Base-by-base conservation (phyloP, 2,888 invertebrate genomes). In the Nymphalis urticae region DNA sequence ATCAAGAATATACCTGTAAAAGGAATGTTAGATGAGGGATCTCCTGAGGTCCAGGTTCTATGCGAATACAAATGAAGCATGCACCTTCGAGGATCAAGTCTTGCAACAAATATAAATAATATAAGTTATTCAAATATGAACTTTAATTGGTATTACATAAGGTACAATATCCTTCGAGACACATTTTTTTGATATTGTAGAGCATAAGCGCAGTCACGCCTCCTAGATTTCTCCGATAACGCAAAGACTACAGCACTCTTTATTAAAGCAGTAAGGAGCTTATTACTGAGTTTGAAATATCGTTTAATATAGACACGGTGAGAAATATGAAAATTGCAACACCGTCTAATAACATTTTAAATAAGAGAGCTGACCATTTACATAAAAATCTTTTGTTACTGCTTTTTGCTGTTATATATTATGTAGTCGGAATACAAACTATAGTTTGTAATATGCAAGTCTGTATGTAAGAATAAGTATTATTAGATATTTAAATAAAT, bases 11-110 rank as follows among this genome's bases (percentile, higher is more conserved):
- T 77, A 77, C 77, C 76, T 76, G 77, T 77, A 80, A 79, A 80
- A 78, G 78, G 81, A 81, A 81, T 81, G 72, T 70, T 65, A 74
- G 72, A 80, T 80, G 78, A 80, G 77, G n/a, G 72, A 75, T 75
- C 79, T 79, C 78, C 66, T 69, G 77, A 75, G 77, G 79, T 79
- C 75, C 73, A 61, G 69, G 73, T 72, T 72, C 69, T 47, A 63
- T 70, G 66, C 71, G 81, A 77, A 80, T 80, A 80, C 77, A 76
- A 77, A 81, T 78, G 80, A 78, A 74, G 68, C 76, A 75, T 75
- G 74, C 77, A 75, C 74, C 75, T 75, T 67, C 50, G 73, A 73
- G 71, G 62, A 70, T 70, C 68, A 65, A 54, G 56, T 47, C 64
- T 54, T 62, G 70, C 66, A 73, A 62, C 71, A 73, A 72, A 73